Evolutionary conservation across 2,113 vertebrate genomes (phyloP).

Genomic region (Corydoras sp.): DNA sequence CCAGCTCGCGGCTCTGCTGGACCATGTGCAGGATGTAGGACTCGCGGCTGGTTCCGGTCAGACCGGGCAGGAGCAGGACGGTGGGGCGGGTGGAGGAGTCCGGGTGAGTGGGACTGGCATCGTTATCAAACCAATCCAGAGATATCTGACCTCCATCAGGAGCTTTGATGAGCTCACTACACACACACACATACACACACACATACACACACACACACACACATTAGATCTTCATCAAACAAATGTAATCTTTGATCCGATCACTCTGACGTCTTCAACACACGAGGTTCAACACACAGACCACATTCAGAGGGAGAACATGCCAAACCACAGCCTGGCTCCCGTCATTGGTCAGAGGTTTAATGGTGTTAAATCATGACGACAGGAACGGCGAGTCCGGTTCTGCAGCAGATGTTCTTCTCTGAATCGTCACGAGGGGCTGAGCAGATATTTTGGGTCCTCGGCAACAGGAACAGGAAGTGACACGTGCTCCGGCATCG

Average conservation of each 20-base stretch:
- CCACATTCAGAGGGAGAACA: too few relatives aligned
- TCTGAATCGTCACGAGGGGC: not conserved
- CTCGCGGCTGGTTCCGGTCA: slow-evolving; percentile 95
- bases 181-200: slow-evolving; percentile 27
- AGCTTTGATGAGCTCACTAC: slow-evolving; percentile 92
- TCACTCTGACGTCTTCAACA: too few relatives aligned
- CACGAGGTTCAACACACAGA: too few relatives aligned
- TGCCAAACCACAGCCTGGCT: too few relatives aligned
- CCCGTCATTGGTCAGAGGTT: too few relatives aligned
- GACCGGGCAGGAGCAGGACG: slow-evolving; percentile 84
- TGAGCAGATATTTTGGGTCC: not conserved
- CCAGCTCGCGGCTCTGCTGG: slow-evolving; percentile 83
- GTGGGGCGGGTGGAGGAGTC: slow-evolving; percentile 82
- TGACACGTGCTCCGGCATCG: not conserved
- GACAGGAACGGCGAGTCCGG: not conserved
- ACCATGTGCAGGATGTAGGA: slow-evolving; percentile 99
- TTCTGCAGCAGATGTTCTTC: not conserved
- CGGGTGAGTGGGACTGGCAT: slow-evolving; percentile 71
- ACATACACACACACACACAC: slow-evolving; percentile 22
- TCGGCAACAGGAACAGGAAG: too few relatives aligned
- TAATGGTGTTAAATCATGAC: not conserved
- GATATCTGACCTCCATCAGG: slow-evolving; percentile 98
- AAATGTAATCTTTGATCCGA: too few relatives aligned
- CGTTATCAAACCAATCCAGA: slow-evolving; percentile 95
- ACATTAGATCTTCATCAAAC: not conserved